Evolutionary conservation across 2,797 vertebrate species (phyloP).

Genomic region (Acanthornis magna): DNA sequence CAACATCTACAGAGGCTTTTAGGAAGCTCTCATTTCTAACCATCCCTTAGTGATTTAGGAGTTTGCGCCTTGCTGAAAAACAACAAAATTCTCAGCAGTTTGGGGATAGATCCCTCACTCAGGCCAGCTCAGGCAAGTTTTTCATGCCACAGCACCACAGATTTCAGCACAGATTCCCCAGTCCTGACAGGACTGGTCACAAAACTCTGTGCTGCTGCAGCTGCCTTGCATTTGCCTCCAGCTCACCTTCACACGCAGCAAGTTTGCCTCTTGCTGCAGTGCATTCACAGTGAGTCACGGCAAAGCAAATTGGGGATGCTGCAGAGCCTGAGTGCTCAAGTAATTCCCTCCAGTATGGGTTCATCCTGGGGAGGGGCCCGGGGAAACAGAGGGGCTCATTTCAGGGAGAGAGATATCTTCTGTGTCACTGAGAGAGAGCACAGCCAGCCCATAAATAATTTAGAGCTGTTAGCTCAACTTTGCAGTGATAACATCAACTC

Average conservation of each 20-base stretch:
- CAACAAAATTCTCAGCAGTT: neutral
- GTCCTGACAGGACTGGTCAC: neutral
- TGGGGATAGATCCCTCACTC: neutral
- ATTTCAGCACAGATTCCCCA: neutral
- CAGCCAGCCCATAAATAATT: neutral
- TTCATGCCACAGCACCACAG: rapidly evolving
- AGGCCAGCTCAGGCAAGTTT: neutral
- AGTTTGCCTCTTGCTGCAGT: neutral
- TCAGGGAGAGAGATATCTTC: neutral
- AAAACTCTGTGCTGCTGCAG: neutral
- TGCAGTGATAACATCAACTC: neutral
- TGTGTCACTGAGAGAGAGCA: neutral
- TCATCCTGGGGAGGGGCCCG: neutral
- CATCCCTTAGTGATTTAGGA: neutral
- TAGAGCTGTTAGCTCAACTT: neutral
- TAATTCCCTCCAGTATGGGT: neutral
- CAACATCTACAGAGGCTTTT: neutral
- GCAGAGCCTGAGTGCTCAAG: neutral
- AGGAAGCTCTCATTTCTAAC: neutral
- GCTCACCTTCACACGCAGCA: neutral
- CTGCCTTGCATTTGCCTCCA: neutral
- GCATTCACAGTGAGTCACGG: neutral
- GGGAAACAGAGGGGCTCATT: neutral
- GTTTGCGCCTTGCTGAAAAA: neutral
- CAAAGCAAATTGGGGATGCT: neutral